Evolutionary conservation across 2,797 vertebrate species (phyloP).

Genomic region (Premnoplex brunnescens): DNA sequence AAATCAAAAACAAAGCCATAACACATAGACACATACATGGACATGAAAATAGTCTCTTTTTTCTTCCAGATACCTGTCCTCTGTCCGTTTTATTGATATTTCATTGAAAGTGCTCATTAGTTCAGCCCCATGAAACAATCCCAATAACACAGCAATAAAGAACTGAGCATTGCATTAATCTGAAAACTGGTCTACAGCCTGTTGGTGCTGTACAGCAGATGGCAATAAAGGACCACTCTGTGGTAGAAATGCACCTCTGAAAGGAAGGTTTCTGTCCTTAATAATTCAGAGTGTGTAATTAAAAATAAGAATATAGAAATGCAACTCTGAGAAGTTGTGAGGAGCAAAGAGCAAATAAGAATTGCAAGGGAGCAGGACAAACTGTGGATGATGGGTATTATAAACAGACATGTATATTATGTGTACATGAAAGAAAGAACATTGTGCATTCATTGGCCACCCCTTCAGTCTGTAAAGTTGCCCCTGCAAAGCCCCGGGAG

Average conservation of each 20-base stretch:
- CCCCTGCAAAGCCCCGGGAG: not conserved
- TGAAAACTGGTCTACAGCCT: not conserved
- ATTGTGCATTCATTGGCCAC: not conserved
- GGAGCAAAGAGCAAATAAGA: not conserved
- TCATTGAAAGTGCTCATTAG: not conserved
- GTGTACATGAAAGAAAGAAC: not conserved
- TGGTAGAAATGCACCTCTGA: not conserved
- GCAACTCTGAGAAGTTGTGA: not conserved
- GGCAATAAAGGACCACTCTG: conserved; percentile 12
- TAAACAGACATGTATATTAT: fast-evolving
- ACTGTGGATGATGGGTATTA: not conserved
- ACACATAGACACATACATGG: not conserved
- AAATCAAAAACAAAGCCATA: not conserved
- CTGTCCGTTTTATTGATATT: not conserved
- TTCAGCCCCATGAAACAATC: not conserved
- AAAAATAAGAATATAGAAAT: not conserved
- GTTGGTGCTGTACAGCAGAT: conserved; percentile 28
- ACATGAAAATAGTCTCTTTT: not conserved
- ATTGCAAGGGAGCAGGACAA: not conserved
- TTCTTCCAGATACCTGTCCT: not conserved
- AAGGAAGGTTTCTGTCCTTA: not conserved
- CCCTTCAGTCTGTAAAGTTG: not conserved
- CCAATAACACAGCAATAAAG: not conserved
- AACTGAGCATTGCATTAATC: not conserved
- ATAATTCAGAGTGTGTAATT: not conserved